These are phyloP conservation scores for Vulpes ferrilata DNA, from an alignment of 2,113 vertebrate species.

Conservation along the genomic window DNA sequence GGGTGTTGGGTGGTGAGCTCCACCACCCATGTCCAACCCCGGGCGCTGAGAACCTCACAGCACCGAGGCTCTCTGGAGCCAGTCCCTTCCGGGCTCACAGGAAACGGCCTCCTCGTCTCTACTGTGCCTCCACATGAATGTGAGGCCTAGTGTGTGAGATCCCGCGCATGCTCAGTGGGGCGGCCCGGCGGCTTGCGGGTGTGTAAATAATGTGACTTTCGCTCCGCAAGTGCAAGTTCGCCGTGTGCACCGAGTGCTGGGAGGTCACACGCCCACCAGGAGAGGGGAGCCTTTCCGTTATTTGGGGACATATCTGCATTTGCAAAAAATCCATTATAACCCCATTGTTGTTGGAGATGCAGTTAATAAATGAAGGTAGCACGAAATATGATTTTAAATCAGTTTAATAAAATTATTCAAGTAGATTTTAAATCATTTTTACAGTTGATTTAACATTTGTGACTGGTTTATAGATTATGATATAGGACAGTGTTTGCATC, in stretches of 20 bases:
- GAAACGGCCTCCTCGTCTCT: not conserved
- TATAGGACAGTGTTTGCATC: conserved; percentile 88
- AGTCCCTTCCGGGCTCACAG: not conserved
- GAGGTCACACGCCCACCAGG: not conserved
- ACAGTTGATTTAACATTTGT: conserved; percentile 90
- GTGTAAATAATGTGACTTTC: not conserved
- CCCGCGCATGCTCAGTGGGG: not conserved
- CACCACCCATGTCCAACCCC: not conserved
- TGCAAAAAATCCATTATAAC: conserved; percentile 82
- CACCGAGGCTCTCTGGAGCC: rapidly evolving
- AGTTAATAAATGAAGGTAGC: conserved; percentile 89
- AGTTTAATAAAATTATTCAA: conserved; percentile 90
- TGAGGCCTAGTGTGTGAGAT: not conserved
- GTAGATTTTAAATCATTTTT: conserved; percentile 91
- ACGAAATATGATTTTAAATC: conserved; percentile 89
- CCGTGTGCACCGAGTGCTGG: not conserved
- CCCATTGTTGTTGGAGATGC: conserved; percentile 83
- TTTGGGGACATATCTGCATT: conserved; percentile 70
- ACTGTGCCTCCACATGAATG: not conserved
- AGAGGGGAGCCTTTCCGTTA: conserved; percentile 54
- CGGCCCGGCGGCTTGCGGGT: rapidly evolving
- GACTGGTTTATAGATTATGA: conserved; percentile 90
- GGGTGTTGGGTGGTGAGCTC: too few relatives aligned
- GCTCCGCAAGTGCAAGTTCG: too few relatives aligned
- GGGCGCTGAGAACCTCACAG: rapidly evolving